Percentiles rank a stretch among this genome's conserved stretches.
Conservation (phyloP, 2,113 vertebrate genomes). For the Gadus macrocephalus region DNA sequence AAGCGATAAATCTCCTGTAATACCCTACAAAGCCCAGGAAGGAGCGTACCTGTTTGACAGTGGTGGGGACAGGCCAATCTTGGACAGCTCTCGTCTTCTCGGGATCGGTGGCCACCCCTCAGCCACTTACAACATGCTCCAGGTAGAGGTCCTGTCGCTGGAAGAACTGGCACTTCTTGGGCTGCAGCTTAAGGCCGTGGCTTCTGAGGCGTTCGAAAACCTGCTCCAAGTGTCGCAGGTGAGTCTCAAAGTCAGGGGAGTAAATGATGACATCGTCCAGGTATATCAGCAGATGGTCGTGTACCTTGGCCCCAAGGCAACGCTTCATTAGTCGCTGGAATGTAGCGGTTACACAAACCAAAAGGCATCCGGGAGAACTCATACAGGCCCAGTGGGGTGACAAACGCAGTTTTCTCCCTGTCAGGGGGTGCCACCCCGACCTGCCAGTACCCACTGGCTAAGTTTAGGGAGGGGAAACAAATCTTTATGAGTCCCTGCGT, state of each 20-base stretch:
- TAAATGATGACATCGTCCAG: too few species aligned
- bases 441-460: too few species aligned
- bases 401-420: too few species aligned
- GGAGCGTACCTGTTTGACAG: background rate
- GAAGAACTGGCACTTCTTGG: conserved; percentile 19
- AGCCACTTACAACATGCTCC: conserved; percentile 4
- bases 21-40: background rate
- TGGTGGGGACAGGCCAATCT: conserved; percentile 17
- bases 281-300: too few species aligned
- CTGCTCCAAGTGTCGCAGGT: conserved; percentile 7
- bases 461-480: too few species aligned
- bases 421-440: too few species aligned
- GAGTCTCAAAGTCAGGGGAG: background rate
- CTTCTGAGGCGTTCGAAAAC: background rate
- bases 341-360: too few species aligned
- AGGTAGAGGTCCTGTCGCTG: background rate
- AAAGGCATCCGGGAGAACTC: too few species aligned
- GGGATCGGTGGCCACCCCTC: background rate
- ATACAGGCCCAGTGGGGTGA: too few species aligned
- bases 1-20: background rate
- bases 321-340: too few species aligned
- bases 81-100: background rate
- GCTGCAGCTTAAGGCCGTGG: conserved; percentile 22
- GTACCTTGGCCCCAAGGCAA: too few species aligned
- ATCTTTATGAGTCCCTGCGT: too few species aligned